Conservation (phyloP, 1,140 invertebrate genomes). For the Ladona fulva region DNA sequence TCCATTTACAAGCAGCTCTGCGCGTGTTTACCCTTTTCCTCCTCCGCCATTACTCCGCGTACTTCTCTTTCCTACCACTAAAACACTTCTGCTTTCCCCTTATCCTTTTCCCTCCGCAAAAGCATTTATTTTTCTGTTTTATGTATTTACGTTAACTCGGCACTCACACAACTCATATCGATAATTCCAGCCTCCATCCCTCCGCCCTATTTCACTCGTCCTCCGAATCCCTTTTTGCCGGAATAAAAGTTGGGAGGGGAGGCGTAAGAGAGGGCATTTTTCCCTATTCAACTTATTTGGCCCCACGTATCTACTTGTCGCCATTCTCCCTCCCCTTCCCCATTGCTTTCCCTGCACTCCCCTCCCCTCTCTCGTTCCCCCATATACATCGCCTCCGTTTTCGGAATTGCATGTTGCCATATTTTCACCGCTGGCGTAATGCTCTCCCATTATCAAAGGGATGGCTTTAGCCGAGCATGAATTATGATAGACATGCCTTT, state of each 20-base stretch:
- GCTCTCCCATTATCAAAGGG: not conserved
- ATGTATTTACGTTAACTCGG: conserved; percentile 4
- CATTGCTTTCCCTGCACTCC: not conserved
- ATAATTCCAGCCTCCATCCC: not conserved
- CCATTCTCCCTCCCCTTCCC: not conserved
- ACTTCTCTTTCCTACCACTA: not conserved
- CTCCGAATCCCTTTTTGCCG: not conserved
- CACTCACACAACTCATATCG: conserved; percentile 4
- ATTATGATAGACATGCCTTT: conserved; percentile 7
- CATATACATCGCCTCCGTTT: not conserved
- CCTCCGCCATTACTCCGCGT: not conserved
- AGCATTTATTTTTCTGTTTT: conserved; percentile 7
- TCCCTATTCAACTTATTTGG: not conserved
- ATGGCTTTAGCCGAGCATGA: conserved; percentile 7
- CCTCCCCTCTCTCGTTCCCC: not conserved
- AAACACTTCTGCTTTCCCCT: not conserved
- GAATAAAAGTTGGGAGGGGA: not conserved
- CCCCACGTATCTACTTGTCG: not conserved
- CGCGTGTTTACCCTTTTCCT: not conserved
- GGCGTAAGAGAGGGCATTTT: not conserved
- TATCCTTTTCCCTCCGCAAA: conserved; percentile 6
- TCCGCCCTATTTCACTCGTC: not conserved
- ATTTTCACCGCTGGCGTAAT: not conserved
- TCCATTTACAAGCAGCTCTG: not conserved
- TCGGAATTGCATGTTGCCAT: conserved; percentile 1